Evolutionary conservation across 2,888 invertebrate species (phyloP), one percentile per base, ranked within the genome.

Genomic region (Boloria selene): DNA sequence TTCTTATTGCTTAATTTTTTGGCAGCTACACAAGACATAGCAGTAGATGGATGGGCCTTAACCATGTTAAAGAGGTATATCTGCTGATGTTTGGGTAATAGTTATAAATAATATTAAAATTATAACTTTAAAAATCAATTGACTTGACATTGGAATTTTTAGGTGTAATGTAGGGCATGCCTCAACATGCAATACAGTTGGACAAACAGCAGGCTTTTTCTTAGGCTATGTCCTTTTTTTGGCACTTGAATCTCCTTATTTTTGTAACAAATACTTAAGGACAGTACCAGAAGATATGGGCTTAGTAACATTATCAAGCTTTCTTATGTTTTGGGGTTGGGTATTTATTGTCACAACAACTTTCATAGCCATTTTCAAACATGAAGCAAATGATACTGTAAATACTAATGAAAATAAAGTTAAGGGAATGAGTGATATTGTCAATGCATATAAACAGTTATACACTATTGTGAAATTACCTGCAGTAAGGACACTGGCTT

Each of bases 21-120:
- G 76, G 99, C 99, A 5, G 99, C 99, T 2, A 99, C 99, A 1
- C 99, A 99, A 92, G 99, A 99, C 86, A 99, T 99, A 79, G 99
- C 98, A 16, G 99, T 99, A 0, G 99, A 99, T 92, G 99, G 99
- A 22, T 99, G 99, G 99, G 99, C 99, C 0, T 92, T 99, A 13
- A 99, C 99, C 0, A 99, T 99, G 98, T 92, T 99, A 2, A 97
- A 98, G 79, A 96, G 97, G 95, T 97, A 80, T 14, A 38, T n/a
- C n/a, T 38, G 31, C 31, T 38, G 10, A 10, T 38, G 22, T 38
- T 38, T 38, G 10, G 7, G 31, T 3, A 38, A 38, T 38, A 2
- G 31, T 31, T 31, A 31, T 31, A 31, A 1, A 31, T 10, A 31
- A 31, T 31, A 31, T 31, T 16, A 26, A 13, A 52, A 52, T 13